phyloP scores from a whole-genome alignment of 2,113 vertebrate species.

The Atherinomorus stipes region DNA sequence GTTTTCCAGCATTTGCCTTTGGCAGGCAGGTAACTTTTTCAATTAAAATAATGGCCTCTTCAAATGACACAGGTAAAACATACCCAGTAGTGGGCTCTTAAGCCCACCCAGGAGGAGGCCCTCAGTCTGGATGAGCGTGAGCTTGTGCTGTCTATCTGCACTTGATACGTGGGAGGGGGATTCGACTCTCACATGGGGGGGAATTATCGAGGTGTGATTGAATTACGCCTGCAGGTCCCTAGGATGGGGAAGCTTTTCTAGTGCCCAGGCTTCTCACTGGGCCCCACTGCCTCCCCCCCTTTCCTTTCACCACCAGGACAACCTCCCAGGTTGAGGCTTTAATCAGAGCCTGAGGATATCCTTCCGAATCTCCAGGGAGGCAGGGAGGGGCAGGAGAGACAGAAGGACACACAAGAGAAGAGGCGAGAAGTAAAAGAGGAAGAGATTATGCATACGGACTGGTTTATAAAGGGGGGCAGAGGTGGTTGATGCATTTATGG shows the following conservation, averaged over 20 bases:
- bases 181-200: slow-evolving; percentile 65
- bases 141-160: slow-evolving; percentile 60
- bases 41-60: slow-evolving; percentile 73
- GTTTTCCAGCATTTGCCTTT: slow-evolving; percentile 52
- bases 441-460: slow-evolving; percentile 8
- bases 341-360: slow-evolving; percentile 64
- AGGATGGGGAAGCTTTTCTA: slow-evolving; percentile 46
- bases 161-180: slow-evolving; percentile 48
- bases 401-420: slow-evolving; percentile 5
- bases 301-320: slow-evolving; percentile 40
- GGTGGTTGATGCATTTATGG: slow-evolving; percentile 30
- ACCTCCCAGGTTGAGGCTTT: slow-evolving; percentile 52
- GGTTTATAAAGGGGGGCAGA: slow-evolving; percentile 9
- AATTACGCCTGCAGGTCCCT: slow-evolving; percentile 63
- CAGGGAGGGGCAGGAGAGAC: slow-evolving; percentile 7
- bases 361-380: slow-evolving; percentile 57
- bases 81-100: slow-evolving; percentile 64
- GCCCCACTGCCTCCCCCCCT: neutral
- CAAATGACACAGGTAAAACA: slow-evolving; percentile 64
- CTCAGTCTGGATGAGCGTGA: slow-evolving; percentile 62
- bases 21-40: slow-evolving; percentile 68
- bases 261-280: slow-evolving; percentile 13
- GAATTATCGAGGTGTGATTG: slow-evolving; percentile 78
- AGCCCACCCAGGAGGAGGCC: slow-evolving; percentile 68
- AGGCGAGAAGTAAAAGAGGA: slow-evolving; percentile 21